Percentiles rank a stretch among this genome's conserved stretches.
These are phyloP conservation scores for Grantiella picta DNA, from an alignment of 2,113 vertebrate genomes.

Conservation along the genomic window DNA sequence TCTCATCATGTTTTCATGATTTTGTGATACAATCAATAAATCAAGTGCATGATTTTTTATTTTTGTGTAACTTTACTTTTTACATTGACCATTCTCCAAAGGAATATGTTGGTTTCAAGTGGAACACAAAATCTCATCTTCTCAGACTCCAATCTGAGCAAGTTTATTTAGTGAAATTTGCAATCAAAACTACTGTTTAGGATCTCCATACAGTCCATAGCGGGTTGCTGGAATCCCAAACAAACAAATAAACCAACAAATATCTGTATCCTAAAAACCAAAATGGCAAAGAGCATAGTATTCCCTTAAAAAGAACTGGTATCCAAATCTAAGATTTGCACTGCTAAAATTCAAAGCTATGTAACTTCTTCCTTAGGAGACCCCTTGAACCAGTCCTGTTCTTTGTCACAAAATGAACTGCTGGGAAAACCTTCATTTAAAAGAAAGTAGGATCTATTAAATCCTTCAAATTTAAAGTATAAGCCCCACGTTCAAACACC, in stretches of 20 bases:
- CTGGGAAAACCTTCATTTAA: neutral
- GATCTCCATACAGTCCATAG: neutral
- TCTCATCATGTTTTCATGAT: neutral
- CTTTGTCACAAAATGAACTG: neutral
- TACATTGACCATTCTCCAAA: neutral
- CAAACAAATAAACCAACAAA: neutral
- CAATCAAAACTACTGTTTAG: neutral
- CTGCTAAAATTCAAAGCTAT: neutral
- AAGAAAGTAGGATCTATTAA: neutral
- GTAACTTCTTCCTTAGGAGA: neutral
- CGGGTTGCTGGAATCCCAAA: neutral
- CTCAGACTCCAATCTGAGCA: neutral
- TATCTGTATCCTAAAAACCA: neutral
- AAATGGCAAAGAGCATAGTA: neutral
- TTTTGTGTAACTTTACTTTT: neutral
- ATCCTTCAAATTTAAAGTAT: neutral
- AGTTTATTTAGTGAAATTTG: neutral
- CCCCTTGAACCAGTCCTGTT: neutral
- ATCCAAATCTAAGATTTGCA: neutral
- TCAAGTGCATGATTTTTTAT: neutral
- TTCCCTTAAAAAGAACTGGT: neutral
- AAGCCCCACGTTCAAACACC: neutral
- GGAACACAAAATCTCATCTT: neutral
- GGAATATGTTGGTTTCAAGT: neutral
- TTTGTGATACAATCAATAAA: neutral